Evolutionary conservation across 2,113 vertebrate genomes (phyloP).

Genomic region (Bos taurus): ARS-UCD2.0 NC_037337.1:9720501-9721000

Average conservation of each 20-base stretch:
- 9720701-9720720: neutral
- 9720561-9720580: neutral
- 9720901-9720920: neutral
- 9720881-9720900: neutral
- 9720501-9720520: neutral
- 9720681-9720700: neutral
- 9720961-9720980: neutral
- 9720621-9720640: neutral
- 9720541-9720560: neutral
- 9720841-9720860: neutral
- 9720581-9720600: neutral
- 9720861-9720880: neutral
- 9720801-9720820: neutral
- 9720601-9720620: neutral
- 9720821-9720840: neutral
- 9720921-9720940: neutral
- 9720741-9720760: neutral
- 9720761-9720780: neutral
- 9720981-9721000: neutral
- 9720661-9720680: neutral
- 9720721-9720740: neutral
- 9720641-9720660: neutral
- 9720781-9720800: neutral
- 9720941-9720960: neutral
- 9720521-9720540: neutral